Percentiles rank a stretch among this genome's conserved stretches.
These are phyloP conservation scores for Pemphigus obesinymphae DNA, from an alignment of 1,140 invertebrate species.

Conservation along the genomic window DNA sequence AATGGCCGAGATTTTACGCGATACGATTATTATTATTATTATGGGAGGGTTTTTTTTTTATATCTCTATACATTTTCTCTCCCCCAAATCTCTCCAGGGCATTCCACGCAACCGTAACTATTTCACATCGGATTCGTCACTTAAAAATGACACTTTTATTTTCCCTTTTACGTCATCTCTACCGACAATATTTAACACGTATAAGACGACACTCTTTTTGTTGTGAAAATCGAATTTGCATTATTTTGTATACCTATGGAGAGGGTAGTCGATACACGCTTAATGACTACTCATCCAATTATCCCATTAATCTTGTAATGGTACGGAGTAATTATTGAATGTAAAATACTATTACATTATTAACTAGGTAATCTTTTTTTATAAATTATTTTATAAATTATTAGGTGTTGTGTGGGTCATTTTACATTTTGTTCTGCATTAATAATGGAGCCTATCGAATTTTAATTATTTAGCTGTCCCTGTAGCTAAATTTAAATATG, in stretches of 20 bases:
- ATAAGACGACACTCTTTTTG: not conserved
- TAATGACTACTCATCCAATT: no score
- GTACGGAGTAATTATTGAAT: no score
- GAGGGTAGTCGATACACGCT: no score
- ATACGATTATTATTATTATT: slow-evolving; percentile 24
- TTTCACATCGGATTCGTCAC: not conserved
- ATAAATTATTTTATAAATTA: no score
- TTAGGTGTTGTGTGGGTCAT: no score
- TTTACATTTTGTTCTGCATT: no score
- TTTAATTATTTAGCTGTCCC: no score
- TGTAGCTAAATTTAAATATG: no score
- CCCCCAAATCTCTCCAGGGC: not conserved
- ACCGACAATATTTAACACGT: not conserved
- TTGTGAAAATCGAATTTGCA: not conserved
- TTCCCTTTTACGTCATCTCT: not conserved
- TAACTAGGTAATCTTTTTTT: no score
- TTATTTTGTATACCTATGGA: not conserved
- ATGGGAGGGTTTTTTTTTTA: not conserved
- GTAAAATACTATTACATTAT: no score
- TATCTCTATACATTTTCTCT: not conserved
- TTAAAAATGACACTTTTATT: not conserved
- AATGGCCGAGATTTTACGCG: slow-evolving; percentile 15
- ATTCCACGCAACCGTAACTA: not conserved
- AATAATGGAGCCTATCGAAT: no score
- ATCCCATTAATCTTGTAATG: no score